These are phyloP conservation scores for Ophthalmolycus amberensis DNA, from an alignment of 2,113 vertebrate species.

Conservation along the genomic window DNA sequence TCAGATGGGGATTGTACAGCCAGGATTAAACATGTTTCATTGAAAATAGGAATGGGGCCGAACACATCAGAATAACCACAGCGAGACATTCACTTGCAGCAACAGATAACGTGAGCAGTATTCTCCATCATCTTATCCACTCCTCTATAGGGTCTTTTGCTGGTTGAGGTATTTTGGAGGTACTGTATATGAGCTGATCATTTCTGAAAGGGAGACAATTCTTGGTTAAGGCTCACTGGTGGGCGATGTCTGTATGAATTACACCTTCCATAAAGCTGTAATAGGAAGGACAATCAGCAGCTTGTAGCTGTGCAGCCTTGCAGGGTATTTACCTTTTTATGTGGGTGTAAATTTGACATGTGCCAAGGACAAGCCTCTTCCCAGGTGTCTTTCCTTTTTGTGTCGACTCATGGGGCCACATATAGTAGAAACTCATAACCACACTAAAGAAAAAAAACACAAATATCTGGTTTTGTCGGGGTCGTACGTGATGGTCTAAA, in stretches of 20 bases:
- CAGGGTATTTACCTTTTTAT: slow-evolving; percentile 84
- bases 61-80: not conserved
- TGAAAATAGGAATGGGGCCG: slow-evolving; percentile 5
- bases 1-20: not conserved
- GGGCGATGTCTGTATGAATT: slow-evolving; percentile 75
- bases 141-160: slow-evolving; percentile 42
- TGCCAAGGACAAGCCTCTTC: slow-evolving; percentile 72
- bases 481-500: not conserved
- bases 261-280: slow-evolving; percentile 82
- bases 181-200: slow-evolving; percentile 56
- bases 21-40: slow-evolving; percentile 18
- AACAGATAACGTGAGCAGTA: slow-evolving; percentile 38
- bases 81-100: slow-evolving; percentile 10
- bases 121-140: slow-evolving; percentile 39
- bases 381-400: slow-evolving; percentile 44
- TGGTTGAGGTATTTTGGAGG: slow-evolving; percentile 41
- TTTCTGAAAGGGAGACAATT: slow-evolving; percentile 51
- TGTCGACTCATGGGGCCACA: slow-evolving; percentile 15
- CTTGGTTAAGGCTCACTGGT: slow-evolving; percentile 55
- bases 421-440: not conserved
- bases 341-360: slow-evolving; percentile 78
- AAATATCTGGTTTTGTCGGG: not conserved
- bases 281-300: slow-evolving; percentile 82
- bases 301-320: slow-evolving; percentile 80
- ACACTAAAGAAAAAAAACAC: not conserved